Base-by-base conservation (phyloP, 2,888 invertebrate species). In the Labia minor region DNA sequence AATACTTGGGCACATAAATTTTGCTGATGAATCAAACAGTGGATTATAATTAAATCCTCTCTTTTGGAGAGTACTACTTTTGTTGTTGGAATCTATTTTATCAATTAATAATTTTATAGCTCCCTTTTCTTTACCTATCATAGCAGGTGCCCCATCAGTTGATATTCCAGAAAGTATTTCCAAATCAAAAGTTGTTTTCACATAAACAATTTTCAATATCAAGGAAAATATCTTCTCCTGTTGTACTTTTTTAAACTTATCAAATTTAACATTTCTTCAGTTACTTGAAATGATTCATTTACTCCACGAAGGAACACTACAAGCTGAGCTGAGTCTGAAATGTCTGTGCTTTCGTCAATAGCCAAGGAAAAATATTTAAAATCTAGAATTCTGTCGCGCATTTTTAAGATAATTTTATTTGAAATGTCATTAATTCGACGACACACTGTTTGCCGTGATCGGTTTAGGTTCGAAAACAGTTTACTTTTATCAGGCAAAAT, bases 1-100 rank as follows among this genome's bases (percentile, higher is more conserved):
- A 69, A 68, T 67, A 65, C 68, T 68, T 68, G 69, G 63, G 65
- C 68, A 66, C 63, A 66, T 69, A 69, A 67, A 69, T 69, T 68
- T 68, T 69, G 67, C 66, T 69, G 65, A 49, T 65, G 65, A 49
- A 65, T 64, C 33, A 64, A 64, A 64, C 33, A 64, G 64, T 64
- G 37, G 66, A 68, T 61, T 66, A 68, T 65, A 61, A 68, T 68
- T 68, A 67, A 69, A 69, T 69, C 66, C 49, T 69, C 67, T 66
- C 65, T 69, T 69, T 68, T 68, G 67, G 18, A 68, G 65, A 65
- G 69, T 62, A 61, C 65, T 67, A 68, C 61, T 69, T 69, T 67
- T 69, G 67, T 69, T 69, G 68, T 11, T 66, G 65, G 67, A 66
- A 63, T 67, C 65, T 65, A 68, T 65, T 67, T 68, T 68, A 64